Evolutionary conservation across 2,797 vertebrate species (phyloP).

Genomic region (Coregonus ussuriensis): DNA sequence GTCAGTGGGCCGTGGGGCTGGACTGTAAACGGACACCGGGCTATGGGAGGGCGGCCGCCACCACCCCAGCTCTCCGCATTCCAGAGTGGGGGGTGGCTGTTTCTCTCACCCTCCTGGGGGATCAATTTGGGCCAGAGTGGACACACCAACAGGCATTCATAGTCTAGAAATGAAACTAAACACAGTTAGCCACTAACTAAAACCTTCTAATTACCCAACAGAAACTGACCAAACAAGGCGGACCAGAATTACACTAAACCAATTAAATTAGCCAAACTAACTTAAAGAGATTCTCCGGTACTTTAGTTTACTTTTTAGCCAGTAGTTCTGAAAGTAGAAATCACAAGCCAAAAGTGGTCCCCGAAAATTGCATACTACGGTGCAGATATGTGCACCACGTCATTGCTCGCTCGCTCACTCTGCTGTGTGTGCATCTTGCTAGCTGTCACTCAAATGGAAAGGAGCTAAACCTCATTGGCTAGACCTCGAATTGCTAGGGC

Average conservation of each 20-base stretch:
- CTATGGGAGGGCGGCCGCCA: slow-evolving; percentile 61
- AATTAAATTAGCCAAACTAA: neutral
- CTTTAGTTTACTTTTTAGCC: too few species aligned
- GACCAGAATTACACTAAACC: neutral
- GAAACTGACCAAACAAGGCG: neutral
- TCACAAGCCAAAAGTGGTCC: too few species aligned
- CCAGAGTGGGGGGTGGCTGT: slow-evolving; percentile 29
- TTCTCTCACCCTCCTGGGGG: neutral
- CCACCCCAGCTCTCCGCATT: slow-evolving; percentile 49
- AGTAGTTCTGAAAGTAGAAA: too few species aligned
- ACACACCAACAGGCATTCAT: neutral
- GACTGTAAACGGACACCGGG: slow-evolving; percentile 92
- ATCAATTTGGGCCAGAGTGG: neutral
- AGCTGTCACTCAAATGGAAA: too few species aligned
- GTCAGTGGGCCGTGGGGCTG: slow-evolving; percentile 77
- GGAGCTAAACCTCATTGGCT: too few species aligned
- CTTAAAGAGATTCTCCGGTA: neutral
- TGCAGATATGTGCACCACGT: too few species aligned
- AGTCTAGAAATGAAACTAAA: neutral
- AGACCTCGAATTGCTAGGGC: too few species aligned
- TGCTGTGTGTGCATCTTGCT: too few species aligned
- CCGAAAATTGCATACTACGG: too few species aligned
- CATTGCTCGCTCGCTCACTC: too few species aligned
- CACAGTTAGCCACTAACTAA: neutral
- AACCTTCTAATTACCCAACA: neutral